Evolutionary conservation across 2,888 invertebrate genomes (phyloP).

Genomic region (Drosophila melanocephala): DNA sequence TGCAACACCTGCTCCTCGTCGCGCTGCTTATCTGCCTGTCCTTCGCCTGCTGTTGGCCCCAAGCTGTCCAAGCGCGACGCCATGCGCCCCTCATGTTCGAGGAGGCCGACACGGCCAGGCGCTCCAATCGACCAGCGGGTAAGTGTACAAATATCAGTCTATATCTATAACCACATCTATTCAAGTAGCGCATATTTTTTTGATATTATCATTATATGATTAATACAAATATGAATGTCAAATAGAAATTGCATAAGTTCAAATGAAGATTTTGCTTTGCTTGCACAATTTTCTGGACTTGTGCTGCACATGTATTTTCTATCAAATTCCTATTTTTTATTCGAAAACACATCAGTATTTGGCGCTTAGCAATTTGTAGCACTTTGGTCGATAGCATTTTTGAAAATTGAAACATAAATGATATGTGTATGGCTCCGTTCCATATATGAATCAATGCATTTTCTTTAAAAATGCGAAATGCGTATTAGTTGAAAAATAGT

Average conservation of each 20-base stretch:
- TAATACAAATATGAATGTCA: neutral
- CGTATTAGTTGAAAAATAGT: neutral
- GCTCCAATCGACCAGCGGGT: conserved; percentile 90
- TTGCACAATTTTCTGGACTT: neutral
- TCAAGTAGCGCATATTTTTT: neutral
- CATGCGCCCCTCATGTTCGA: conserved; percentile 89
- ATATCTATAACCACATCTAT: neutral
- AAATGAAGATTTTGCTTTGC: neutral
- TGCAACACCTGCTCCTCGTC: conserved; percentile 74
- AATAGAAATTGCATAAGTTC: neutral
- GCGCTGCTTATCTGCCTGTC: conserved; percentile 66
- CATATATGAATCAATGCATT: neutral
- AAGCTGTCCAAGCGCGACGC: conserved; percentile 84
- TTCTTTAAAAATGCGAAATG: neutral
- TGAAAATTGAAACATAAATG: neutral
- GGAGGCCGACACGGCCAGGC: conserved; percentile 89
- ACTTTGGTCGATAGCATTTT: neutral
- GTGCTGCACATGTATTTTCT: neutral
- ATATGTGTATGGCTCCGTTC: neutral
- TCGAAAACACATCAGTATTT: neutral
- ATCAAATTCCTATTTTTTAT: neutral
- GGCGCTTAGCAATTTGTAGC: neutral
- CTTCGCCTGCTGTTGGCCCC: conserved; percentile 53
- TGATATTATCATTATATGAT: neutral
- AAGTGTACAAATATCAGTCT: conserved; percentile 83